These are phyloP conservation scores for Proisotoma minuta DNA, from an alignment of 2,888 invertebrate species.

Conservation along the genomic window DNA sequence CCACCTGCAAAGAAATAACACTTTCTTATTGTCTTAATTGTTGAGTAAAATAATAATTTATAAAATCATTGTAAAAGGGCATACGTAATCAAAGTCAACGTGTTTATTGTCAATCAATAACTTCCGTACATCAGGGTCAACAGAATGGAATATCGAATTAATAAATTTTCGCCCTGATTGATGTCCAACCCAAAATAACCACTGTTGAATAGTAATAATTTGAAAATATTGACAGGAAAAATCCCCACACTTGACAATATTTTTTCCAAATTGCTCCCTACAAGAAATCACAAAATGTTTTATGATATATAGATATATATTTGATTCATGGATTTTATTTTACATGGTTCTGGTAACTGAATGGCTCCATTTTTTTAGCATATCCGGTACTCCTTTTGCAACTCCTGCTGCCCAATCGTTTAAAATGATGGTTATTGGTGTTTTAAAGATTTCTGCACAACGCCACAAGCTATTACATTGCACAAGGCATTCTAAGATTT, in stretches of 20 bases:
- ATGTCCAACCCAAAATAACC: constrained; percentile 12
- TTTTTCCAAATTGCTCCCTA: too few relatives aligned
- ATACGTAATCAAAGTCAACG: neutral
- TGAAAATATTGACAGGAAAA: constrained; percentile 22
- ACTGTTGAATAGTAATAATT: constrained; percentile 8
- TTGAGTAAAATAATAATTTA: neutral
- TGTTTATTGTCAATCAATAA: constrained; percentile 2
- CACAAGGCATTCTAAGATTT: neutral
- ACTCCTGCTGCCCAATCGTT: neutral
- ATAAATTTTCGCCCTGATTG: neutral
- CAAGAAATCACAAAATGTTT: neutral
- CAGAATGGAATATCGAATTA: constrained; percentile 10
- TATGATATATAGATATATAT: neutral
- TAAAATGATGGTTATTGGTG: constrained; percentile 12
- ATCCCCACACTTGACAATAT: constrained; percentile 20
- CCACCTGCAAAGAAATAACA: neutral
- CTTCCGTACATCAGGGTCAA: constrained; percentile 1
- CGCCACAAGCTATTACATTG: constrained; percentile 13
- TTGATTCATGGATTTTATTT: neutral
- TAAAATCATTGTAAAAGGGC: neutral
- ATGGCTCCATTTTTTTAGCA: constrained; percentile 13
- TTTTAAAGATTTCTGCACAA: constrained; percentile 7
- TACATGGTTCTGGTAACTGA: constrained; percentile 16
- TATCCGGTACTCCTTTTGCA: neutral
- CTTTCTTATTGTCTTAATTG: neutral